Percentiles rank a stretch among this genome's conserved stretches.
These are phyloP conservation scores for Pangasius mekongensis DNA, from an alignment of 2,797 vertebrate genomes.

Conservation along the genomic window DNA sequence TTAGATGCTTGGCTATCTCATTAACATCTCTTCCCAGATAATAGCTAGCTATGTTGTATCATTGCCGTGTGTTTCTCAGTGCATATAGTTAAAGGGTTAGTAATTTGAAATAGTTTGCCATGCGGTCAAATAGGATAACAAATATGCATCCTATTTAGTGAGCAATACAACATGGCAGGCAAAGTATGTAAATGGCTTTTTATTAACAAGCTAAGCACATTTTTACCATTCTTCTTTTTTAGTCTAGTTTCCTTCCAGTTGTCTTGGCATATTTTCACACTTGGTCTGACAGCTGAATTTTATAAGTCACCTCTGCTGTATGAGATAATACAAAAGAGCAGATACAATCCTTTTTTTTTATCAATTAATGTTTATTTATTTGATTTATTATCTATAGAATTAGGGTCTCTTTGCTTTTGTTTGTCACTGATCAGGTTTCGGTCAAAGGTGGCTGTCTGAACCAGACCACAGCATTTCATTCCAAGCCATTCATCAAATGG, in stretches of 20 bases:
- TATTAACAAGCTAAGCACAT: not conserved
- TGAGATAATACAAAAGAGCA: not conserved
- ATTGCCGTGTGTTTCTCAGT: not conserved
- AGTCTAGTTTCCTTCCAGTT: not conserved
- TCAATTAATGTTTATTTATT: not conserved
- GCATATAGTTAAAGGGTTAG: not conserved
- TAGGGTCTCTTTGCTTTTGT: not conserved
- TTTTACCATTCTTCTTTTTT: not conserved
- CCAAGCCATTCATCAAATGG: not conserved
- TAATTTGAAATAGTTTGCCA: not conserved
- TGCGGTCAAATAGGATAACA: not conserved
- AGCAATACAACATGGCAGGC: not conserved
- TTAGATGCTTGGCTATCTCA: not conserved
- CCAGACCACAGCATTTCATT: not conserved
- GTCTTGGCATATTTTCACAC: not conserved
- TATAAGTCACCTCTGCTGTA: not conserved
- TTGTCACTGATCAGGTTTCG: not conserved
- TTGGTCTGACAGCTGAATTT: not conserved
- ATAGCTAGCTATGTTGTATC: not conserved
- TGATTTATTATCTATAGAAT: not conserved
- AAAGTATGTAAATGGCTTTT: not conserved
- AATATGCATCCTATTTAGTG: not conserved
- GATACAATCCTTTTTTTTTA: not conserved
- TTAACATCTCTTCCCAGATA: not conserved
- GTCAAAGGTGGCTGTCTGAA: not conserved